Conservation (phyloP, 2,797 vertebrate species). For the Catostomus latipinnis region DNA sequence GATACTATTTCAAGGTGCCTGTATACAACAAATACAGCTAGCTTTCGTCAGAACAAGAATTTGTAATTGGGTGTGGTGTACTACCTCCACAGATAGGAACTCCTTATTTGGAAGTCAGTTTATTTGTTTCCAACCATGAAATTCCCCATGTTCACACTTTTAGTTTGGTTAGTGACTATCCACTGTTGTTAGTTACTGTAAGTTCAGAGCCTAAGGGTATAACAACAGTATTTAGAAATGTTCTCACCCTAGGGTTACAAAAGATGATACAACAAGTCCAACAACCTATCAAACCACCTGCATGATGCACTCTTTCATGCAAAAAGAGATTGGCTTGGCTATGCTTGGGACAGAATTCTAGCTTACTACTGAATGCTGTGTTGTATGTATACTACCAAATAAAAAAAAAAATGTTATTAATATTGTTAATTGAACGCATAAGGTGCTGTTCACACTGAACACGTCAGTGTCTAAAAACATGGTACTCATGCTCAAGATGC, state of each 20-base stretch:
- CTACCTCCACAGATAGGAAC: constrained; percentile 23
- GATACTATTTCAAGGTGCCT: constrained; percentile 13
- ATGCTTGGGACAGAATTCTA: too few relatives aligned
- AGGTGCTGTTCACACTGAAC: too few relatives aligned
- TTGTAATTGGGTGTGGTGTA: constrained; percentile 45
- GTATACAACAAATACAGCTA: constrained; percentile 9
- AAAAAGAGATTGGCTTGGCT: too few relatives aligned
- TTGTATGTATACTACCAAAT: too few relatives aligned
- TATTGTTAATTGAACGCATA: too few relatives aligned
- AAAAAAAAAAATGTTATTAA: too few relatives aligned
- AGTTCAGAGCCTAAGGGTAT: constrained; percentile 26
- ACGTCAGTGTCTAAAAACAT: too few relatives aligned
- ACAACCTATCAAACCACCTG: constrained; percentile 35
- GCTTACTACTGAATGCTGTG: too few relatives aligned
- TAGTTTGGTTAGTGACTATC: constrained; percentile 15
- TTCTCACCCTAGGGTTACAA: background rate
- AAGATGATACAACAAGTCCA: background rate
- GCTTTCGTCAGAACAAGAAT: constrained; percentile 34
- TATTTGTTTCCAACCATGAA: constrained; percentile 27
- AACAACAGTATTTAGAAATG: constrained; percentile 10
- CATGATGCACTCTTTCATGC: background rate
- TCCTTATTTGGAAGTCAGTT: constrained; percentile 23
- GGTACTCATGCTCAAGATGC: too few relatives aligned
- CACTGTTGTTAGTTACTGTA: constrained; percentile 3
- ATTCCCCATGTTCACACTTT: constrained; percentile 22